These are phyloP conservation scores for Drosophila picticornis DNA, from an alignment of 2,888 invertebrate species.

Conservation along the genomic window DNA sequence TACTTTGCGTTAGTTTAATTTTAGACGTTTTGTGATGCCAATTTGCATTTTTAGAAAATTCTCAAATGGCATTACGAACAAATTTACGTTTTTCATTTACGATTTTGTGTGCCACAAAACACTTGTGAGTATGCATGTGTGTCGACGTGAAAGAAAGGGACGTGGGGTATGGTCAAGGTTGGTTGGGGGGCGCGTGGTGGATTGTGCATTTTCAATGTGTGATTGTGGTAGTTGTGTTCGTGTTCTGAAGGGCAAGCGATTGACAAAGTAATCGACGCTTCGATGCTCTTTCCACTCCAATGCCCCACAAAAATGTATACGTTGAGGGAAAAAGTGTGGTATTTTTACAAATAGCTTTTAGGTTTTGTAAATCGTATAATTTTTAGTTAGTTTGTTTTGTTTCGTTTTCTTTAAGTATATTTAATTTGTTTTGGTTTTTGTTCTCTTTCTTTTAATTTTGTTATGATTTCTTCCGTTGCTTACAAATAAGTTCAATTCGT, in stretches of 20 bases:
- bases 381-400: conserved; percentile 41
- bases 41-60: conserved; percentile 65
- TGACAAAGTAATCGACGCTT: conserved; percentile 19
- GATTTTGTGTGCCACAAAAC: conserved; percentile 68
- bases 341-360: conserved; percentile 60
- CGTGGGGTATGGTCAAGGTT: conserved; percentile 5
- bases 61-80: conserved; percentile 61
- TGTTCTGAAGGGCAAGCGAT: conserved; percentile 11
- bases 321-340: conserved; percentile 42
- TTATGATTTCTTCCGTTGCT: conserved; percentile 31
- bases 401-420: conserved; percentile 52
- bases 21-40: conserved; percentile 55
- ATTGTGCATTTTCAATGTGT: conserved; percentile 30
- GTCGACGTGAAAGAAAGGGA: conserved; percentile 3
- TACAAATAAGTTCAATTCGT: conserved; percentile 58
- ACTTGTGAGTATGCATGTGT: conserved; percentile 8
- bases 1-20: conserved; percentile 48
- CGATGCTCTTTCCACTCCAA: conserved; percentile 18
- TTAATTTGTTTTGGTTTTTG: conserved; percentile 28
- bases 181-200: neutral
- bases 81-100: conserved; percentile 48
- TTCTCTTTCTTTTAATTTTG: conserved; percentile 10
- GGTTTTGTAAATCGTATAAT: conserved; percentile 74
- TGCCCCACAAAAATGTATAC: conserved; percentile 27
- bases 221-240: conserved; percentile 4